These are phyloP conservation scores for Colletes collaris DNA, from an alignment of 2,888 invertebrate genomes.

Conservation along the genomic window DNA sequence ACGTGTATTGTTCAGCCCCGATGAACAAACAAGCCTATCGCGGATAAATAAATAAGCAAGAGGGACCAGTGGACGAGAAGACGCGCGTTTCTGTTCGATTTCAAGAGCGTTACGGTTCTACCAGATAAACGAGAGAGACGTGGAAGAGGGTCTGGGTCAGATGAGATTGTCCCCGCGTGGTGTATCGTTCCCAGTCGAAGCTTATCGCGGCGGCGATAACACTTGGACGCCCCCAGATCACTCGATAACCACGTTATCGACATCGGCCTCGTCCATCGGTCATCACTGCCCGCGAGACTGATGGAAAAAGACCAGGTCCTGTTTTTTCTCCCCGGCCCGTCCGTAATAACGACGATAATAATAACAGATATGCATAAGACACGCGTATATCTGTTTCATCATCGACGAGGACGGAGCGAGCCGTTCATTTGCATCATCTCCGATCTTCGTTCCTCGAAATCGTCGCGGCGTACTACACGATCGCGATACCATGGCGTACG, in stretches of 20 bases:
- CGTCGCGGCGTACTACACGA: constrained; percentile 5
- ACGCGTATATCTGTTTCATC: constrained; percentile 18
- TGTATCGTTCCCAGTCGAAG: constrained; percentile 75
- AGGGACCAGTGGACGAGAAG: constrained; percentile 3
- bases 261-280: constrained; percentile 77
- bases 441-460: constrained; percentile 23
- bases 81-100: constrained; percentile 23
- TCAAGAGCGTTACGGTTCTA: constrained; percentile 9
- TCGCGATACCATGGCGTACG: constrained; percentile 15
- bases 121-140: constrained; percentile 59
- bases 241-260: constrained; percentile 80
- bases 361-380: not conserved
- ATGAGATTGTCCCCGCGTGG: constrained; percentile 77
- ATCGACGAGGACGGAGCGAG: not conserved
- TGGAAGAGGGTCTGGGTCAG: constrained; percentile 77
- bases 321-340: not conserved
- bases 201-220: constrained; percentile 78
- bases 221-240: constrained; percentile 83
- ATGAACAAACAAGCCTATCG: constrained; percentile 13
- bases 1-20: constrained; percentile 3
- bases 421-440: constrained; percentile 25
- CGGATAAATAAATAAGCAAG: constrained; percentile 41
- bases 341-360: not conserved
- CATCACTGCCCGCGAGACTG: constrained; percentile 63
- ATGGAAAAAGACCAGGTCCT: constrained; percentile 65